Percentiles rank a stretch among this genome's conserved stretches.
Evolutionary conservation across 2,888 invertebrate genomes (phyloP).

Genomic region (Tribolium freemani): DNA sequence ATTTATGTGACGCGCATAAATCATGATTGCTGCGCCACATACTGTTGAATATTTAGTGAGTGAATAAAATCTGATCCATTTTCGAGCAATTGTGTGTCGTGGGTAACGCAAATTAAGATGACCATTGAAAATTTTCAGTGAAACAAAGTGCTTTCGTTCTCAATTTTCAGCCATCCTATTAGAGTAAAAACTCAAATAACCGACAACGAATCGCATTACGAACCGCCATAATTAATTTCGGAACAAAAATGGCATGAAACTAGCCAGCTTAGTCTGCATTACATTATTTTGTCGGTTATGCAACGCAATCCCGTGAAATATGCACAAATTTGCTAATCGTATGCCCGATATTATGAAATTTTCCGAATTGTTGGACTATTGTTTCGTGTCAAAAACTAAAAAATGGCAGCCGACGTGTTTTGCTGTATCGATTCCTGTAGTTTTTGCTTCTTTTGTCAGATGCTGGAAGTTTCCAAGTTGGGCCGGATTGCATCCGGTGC

Average conservation of each 20-base stretch:
- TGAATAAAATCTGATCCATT: constrained; percentile 41
- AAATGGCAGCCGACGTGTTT: neutral
- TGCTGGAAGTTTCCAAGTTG: constrained; percentile 1
- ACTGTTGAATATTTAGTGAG: constrained; percentile 51
- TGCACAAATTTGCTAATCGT: constrained; percentile 26
- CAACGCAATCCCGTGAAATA: constrained; percentile 21
- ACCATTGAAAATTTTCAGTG: constrained; percentile 26
- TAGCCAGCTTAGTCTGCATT: constrained; percentile 36
- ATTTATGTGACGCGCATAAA: constrained; percentile 58
- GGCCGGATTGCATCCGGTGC: neutral
- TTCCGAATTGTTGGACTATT: neutral
- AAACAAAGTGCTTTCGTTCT: constrained; percentile 25
- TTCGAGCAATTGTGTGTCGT: constrained; percentile 21
- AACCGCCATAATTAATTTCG: constrained; percentile 38
- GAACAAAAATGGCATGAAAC: constrained; percentile 35
- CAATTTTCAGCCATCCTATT: constrained; percentile 16
- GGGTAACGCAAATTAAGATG: constrained; percentile 28
- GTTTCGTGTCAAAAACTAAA: neutral
- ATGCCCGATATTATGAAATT: neutral
- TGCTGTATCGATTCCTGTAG: neutral
- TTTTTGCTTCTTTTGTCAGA: constrained; percentile 12
- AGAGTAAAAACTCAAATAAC: constrained; percentile 14
- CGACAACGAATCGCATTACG: constrained; percentile 32
- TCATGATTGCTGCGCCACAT: constrained; percentile 49
- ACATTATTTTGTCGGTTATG: constrained; percentile 31